Base-by-base conservation (phyloP, 2,113 vertebrate genomes). In the Podarcis cretensis region DNA sequence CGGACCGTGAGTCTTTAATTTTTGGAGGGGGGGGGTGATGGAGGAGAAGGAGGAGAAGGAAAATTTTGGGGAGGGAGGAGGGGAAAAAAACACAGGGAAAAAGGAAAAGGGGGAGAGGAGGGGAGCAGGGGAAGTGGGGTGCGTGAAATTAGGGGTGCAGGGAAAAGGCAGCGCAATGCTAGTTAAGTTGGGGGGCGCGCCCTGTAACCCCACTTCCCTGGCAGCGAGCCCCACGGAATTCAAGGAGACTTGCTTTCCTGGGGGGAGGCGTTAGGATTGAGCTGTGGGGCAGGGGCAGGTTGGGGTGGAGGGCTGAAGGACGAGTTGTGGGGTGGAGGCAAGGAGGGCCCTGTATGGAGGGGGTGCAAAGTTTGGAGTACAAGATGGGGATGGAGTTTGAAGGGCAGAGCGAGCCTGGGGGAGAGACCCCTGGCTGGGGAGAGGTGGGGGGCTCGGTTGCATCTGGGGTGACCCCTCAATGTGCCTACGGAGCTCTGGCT, bases 1-100 rank as follows among this genome's bases (percentile, higher is more conserved):
- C 96, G 98, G 92, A 99, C 98, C 93, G 98, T 99, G 96, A 97
- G 98, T 98, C 94, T 59, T 14, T 5, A 63, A 20, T 14, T 63
- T 63, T 63, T 63, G 16, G 16, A 20, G 59, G 59, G 63, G 88
- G 43, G 43, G 6, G 40, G 7, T 80, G 54, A 86, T 89, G 83
- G 82, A 82, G 81, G n/a, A 65, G 90, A 83, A 65, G 90, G 86
- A 76, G 80, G 14, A n/a, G 16, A 16, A 63, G 57, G 48, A 48
- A 48, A 10, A 54, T 54, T 54, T 54, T 0, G 65, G 20, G 74
- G 9, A 27, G 6, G 30, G 90, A 9, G 43, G 43, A 48, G 43
- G 8, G 8, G 1, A 2, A 48, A 48, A 48, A 48, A 87, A 73
- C 78, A 89, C 81, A 89, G 89, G 89, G 87, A 73, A 8, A 71